Base-by-base conservation (phyloP, 2,113 vertebrate genomes). In the Coregonus clupeaformis region DNA sequence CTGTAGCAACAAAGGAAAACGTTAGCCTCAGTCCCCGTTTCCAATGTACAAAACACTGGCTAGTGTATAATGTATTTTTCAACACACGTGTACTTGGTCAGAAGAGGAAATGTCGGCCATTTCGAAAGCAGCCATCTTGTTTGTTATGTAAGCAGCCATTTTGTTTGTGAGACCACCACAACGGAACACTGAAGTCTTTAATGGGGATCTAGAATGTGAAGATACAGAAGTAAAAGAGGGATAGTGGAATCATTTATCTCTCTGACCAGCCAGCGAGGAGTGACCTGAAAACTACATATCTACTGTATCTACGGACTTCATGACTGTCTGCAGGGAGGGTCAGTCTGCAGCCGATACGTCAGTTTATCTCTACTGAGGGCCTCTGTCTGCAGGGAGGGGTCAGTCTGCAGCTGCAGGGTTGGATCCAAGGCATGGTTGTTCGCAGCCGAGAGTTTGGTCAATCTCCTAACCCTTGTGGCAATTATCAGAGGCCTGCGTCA, bases 231-330 rank as follows among this genome's bases (percentile, higher is more conserved):
- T 69, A 62, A 13, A 29, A 69, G 88, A 89, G 78, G 83, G 75
- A 86, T 78, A 67, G 36, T 32, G 11, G 36, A 81, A 71, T 82
- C 82, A 82, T 80, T 89, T 82, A 76, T 68, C 88, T 93, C 86
- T 87, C 93, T 94, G 93, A 92, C 93, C 93, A 92, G 93, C 93
- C 93, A 94, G 93, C 24, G 89, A 93, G 91, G 13, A 52, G 85
- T 74, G 77, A 92, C 87, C 84, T 73, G 80, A 82, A 89, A 82
- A 84, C 82, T 80, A 86, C 78, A 88, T 74, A 80, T 70, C 71
- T 86, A 52, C 12, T 52, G 49, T 52, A 86, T 90, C 84, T 88
- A 91, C 82, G 89, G 47, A 86, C 91, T 90, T 76, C 32, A 77
- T 73, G 69, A 82, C 77, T 73, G 82, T 90, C 87, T 89, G 82